phyloP scores from a whole-genome alignment of 2,888 invertebrate genomes.

The Drosophila incognita region DNA sequence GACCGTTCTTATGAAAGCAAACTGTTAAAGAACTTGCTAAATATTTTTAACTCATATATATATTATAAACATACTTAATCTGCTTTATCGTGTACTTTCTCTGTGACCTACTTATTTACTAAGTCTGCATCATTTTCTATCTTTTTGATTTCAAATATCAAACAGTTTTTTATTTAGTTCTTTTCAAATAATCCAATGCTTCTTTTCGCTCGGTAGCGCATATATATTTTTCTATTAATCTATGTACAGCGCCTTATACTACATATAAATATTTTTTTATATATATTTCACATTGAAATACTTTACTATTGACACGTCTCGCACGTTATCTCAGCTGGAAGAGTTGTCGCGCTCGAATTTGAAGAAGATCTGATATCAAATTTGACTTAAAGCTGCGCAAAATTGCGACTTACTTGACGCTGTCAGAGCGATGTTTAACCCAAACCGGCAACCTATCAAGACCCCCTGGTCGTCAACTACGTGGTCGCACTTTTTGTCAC shows the following conservation, averaged over 20 bases:
- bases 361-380: not conserved
- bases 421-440: slow-evolving; percentile 7
- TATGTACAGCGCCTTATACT: no score
- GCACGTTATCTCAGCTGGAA: no score
- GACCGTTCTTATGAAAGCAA: not conserved
- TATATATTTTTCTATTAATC: no score
- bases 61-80: not conserved
- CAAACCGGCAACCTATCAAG: slow-evolving; percentile 1
- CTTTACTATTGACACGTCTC: no score
- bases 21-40: not conserved
- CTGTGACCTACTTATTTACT: not conserved
- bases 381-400: slow-evolving; percentile 18
- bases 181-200: not conserved
- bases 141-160: not conserved
- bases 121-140: not conserved
- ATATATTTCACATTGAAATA: no score
- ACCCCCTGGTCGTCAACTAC: slow-evolving; percentile 25
- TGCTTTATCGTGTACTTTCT: not conserved
- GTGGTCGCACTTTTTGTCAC: slow-evolving; percentile 60
- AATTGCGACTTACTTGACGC: not conserved
- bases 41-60: no score
- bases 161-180: not conserved
- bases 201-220: no score
- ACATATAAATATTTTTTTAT: no score
- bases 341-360: no score